Conservation (phyloP, 2,888 invertebrate species). For the Ennomos fuscantarius region DNA sequence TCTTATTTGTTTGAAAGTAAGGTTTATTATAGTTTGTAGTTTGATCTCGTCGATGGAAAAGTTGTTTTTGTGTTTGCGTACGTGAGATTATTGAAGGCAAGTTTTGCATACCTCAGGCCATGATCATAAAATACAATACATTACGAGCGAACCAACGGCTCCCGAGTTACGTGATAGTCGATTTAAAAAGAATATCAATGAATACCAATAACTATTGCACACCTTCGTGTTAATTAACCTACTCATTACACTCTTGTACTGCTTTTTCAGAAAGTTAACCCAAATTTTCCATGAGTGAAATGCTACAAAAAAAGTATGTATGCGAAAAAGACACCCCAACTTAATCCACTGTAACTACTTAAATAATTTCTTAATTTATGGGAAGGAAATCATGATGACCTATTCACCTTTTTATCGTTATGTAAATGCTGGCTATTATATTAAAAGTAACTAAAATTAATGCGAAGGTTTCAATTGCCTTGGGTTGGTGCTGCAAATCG, state of each 20-base stretch:
- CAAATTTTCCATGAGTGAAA: constrained; percentile 12
- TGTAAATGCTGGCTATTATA: constrained; percentile 18
- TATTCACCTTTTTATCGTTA: constrained; percentile 22
- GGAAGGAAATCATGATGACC: constrained; percentile 10
- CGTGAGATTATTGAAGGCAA: constrained; percentile 73
- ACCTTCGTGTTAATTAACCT: constrained; percentile 61
- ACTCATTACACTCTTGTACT: constrained; percentile 33
- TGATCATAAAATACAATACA: constrained; percentile 77
- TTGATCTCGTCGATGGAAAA: constrained; percentile 47
- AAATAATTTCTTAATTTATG: neutral
- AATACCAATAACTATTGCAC: constrained; percentile 56
- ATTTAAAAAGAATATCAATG: constrained; percentile 65
- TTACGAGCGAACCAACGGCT: constrained; percentile 71
- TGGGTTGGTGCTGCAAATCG: constrained; percentile 28
- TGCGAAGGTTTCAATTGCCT: constrained; percentile 31
- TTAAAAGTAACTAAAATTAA: constrained; percentile 18
- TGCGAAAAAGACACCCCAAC: no score
- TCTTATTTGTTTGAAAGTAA: constrained; percentile 41
- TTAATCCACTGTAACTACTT: no score
- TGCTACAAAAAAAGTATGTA: neutral
- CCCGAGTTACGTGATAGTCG: constrained; percentile 75
- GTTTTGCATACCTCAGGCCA: constrained; percentile 80
- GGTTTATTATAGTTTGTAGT: constrained; percentile 41
- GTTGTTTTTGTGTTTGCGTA: constrained; percentile 59
- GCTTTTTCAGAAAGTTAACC: constrained; percentile 16